phyloP scores from a whole-genome alignment of 2,113 vertebrate genomes.

The Microcebus ravelobensis region DNA sequence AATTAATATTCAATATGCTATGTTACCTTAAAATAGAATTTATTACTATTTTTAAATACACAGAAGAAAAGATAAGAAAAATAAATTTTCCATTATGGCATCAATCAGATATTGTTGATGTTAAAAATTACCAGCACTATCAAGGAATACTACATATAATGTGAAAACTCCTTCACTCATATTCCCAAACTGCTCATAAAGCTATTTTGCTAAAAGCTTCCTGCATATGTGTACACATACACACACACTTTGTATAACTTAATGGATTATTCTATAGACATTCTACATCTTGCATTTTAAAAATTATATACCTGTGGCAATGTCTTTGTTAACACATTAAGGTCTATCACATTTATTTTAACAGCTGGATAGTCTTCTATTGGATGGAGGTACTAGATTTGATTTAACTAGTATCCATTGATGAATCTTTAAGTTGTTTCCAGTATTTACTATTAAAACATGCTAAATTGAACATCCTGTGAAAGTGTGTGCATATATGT shows the following conservation, averaged over 20 bases:
- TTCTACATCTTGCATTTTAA: neutral
- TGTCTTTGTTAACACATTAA: neutral
- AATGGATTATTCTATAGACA: neutral
- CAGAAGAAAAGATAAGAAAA: neutral
- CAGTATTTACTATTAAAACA: neutral
- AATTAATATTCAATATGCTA: neutral
- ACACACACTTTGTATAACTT: neutral
- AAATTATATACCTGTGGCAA: neutral
- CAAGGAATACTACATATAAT: neutral
- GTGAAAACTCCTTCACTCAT: neutral
- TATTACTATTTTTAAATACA: neutral
- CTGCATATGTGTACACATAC: fast-evolving
- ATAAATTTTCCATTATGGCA: neutral
- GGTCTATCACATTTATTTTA: neutral
- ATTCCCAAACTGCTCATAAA: neutral
- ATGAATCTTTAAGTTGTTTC: neutral
- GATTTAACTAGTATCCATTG: neutral
- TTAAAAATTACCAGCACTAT: neutral
- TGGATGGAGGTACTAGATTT: neutral
- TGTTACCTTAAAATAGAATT: neutral
- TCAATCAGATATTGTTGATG: neutral
- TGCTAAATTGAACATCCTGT: neutral
- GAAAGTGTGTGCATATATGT: too few species aligned
- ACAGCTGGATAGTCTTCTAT: neutral
- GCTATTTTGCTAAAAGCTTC: neutral